phyloP scores from a whole-genome alignment of 1,140 invertebrate genomes.

The Anastrepha obliqua region DNA sequence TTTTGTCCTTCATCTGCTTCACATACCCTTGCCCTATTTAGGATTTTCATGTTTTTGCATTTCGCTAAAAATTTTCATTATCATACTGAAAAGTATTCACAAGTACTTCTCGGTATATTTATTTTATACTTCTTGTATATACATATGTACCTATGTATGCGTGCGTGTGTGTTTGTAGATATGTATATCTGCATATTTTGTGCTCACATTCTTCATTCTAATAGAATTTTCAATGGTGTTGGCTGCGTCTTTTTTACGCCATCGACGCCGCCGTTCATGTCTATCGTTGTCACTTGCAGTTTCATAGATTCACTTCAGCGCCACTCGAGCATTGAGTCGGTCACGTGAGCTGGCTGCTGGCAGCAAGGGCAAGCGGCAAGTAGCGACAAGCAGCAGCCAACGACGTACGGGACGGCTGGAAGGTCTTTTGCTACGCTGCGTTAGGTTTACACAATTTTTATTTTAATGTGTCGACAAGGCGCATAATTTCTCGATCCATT shows the following conservation, averaged over 20 bases:
- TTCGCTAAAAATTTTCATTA: background rate
- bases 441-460: conserved; percentile 52
- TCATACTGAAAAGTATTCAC: background rate
- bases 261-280: background rate
- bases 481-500: conserved; percentile 59
- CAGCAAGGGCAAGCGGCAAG: background rate
- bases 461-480: conserved; percentile 57
- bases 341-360: background rate
- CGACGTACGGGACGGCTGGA: background rate
- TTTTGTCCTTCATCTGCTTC: background rate
- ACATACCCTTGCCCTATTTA: background rate
- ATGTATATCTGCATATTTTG: background rate
- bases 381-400: background rate
- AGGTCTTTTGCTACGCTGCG: conserved; percentile 30
- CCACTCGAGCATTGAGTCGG: conserved; percentile 32
- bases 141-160: background rate
- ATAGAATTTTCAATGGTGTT: conserved; percentile 25
- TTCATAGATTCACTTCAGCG: conserved; percentile 47
- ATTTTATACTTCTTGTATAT: background rate
- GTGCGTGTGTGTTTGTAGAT: too few relatives aligned
- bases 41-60: background rate
- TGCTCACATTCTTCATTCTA: background rate
- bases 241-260: background rate
- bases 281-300: conserved; percentile 54
- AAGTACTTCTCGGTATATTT: too few relatives aligned